These are phyloP conservation scores for Phalacrocorax carbo DNA, from an alignment of 2,113 vertebrate species.

Conservation along the genomic window DNA sequence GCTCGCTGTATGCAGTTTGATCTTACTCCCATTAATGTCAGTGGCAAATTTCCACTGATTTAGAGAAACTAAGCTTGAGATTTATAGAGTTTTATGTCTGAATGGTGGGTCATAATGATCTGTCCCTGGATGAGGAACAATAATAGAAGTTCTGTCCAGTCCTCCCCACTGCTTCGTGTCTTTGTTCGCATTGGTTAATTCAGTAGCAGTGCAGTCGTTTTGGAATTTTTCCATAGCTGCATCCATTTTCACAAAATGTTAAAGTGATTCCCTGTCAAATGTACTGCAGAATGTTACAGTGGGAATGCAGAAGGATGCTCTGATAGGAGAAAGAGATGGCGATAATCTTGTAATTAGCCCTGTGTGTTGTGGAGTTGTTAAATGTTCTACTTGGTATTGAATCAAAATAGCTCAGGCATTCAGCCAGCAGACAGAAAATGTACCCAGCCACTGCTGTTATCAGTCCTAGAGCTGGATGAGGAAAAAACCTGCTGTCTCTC, in stretches of 20 bases:
- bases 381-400: constrained; percentile 65
- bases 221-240: constrained; percentile 63
- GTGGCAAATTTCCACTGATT: constrained; percentile 62
- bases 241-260: constrained; percentile 67
- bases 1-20: constrained; percentile 41
- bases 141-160: constrained; percentile 49
- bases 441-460: constrained; percentile 7
- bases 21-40: constrained; percentile 61
- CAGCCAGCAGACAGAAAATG: constrained; percentile 53
- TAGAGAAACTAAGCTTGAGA: constrained; percentile 52
- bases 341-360: constrained; percentile 67
- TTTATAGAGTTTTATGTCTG: constrained; percentile 55
- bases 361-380: constrained; percentile 64
- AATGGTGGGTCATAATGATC: constrained; percentile 51
- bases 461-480: constrained; percentile 18
- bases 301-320: constrained; percentile 39
- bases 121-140: constrained; percentile 54
- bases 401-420: constrained; percentile 66
- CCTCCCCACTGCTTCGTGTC: constrained; percentile 36
- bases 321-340: constrained; percentile 49
- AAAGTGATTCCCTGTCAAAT: constrained; percentile 65
- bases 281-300: constrained; percentile 45
- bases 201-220: constrained; percentile 45
- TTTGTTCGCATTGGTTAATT: constrained; percentile 49
- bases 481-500: constrained; percentile 30